Base-by-base conservation (phyloP, 2,888 invertebrate genomes). In the Lycaena phlaeas region DNA sequence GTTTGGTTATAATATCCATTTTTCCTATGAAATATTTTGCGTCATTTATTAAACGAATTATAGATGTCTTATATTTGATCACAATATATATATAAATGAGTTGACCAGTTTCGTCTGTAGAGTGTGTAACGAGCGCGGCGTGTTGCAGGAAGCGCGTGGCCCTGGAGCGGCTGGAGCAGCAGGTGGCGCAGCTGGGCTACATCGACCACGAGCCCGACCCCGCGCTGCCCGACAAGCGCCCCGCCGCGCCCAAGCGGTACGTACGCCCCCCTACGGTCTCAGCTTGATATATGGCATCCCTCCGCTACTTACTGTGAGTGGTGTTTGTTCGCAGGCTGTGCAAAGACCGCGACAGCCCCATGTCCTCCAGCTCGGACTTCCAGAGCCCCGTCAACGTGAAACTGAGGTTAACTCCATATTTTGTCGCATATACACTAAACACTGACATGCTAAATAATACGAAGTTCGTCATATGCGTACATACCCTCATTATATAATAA, bases 151-250 rank as follows among this genome's bases (percentile, higher is more conserved):
- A 69, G 47, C 87, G 92, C 1, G 88, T 89, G 4, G 87, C 92
- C 37, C 72, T 94, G 1, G 94, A 94, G 55, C 50, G 51, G 22
- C 34, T 54, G 39, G 53, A 53, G 40, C 93, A 93, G 67, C 91
- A 93, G 57, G 79, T 94, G 4, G 89, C 91, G 0, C 90, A 92
- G 53, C 88, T 94, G 48, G 90, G 93, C 42, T 94, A 90, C 73
- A 94, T 94, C 51, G 94, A 94, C 71, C 93, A 54, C 47, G 48
- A 48, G 38, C 44, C 46, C 10, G 48, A 45, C 29, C 25, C 28
- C n/a, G 18, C 7, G 34, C 34, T 43, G 9, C 64, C 73, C 0
- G 72, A 72, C 61, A 72, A 75, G 45, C 51, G 76, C 0, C 64
- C 59, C 53, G 62, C 61, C n/a, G 43, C 43, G 12, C 43, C 45